Evolutionary conservation across 2,113 vertebrate genomes (phyloP), one percentile per base, ranked within the genome.

Genomic region (Reinhardtius hippoglossoides): DNA sequence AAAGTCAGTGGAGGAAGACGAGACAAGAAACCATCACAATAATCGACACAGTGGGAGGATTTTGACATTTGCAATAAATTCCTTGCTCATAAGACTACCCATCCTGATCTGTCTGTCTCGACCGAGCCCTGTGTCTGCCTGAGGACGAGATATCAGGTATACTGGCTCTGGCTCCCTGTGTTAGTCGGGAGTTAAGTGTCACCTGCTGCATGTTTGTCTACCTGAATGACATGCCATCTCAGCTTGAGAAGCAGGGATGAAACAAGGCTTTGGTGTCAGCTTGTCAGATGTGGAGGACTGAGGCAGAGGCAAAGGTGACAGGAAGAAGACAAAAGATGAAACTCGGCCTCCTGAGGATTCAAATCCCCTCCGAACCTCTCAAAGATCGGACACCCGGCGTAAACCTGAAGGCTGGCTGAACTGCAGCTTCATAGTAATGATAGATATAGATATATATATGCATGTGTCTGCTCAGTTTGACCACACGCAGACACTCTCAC

Each of bases 221-320:
- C 77, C 80, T 77, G 83, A 80, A 24, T 52, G 65, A 82, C 46
- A 80, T 68, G 80, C 74, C 86, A 58, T 37, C 70, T 9, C 60
- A 9, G 66, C 63, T 66, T 14, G 74, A 85, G 77, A 50, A 88
- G 73, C 73, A 42, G 31, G 23, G 83, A 88, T 83, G 27, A 88
- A 88, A 88, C 83, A 56, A 66, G 80, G 57, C 78, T 83, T 79
- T 86, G 81, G 74, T 81, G 81, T 86, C 81, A 74, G 12, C 54
- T 9, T 70, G 86, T 79, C 85, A 82, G 50, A 60, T 1, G 46
- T 10, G 67, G 44, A 79, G 67, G 75, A 67, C 26, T 3, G 31
- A 80, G 46, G 46, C 46, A 50, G 31, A 80, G 46, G 46, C 46
- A 50, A 16, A 83, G 76, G 83, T 83, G 77, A 86, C 72, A 37